phyloP scores from a whole-genome alignment of 1,140 invertebrate species.

The Ostrea edulis region DNA sequence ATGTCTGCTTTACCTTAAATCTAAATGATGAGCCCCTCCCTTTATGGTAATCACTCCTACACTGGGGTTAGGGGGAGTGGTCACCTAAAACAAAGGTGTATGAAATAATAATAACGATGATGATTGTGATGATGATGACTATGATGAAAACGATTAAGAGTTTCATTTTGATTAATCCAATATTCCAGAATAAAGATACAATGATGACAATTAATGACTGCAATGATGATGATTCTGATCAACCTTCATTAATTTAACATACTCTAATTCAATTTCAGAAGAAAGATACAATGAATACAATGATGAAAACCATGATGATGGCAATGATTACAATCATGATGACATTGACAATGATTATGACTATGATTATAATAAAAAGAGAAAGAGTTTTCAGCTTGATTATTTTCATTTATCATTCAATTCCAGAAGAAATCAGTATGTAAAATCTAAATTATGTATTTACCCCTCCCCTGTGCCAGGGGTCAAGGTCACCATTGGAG shows the following conservation, averaged over 20 bases:
- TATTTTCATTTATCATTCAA: too few relatives aligned
- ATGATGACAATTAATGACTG: background rate
- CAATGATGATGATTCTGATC: background rate
- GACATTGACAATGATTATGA: too few relatives aligned
- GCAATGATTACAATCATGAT: too few relatives aligned
- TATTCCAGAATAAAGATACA: background rate
- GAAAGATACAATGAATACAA: too few relatives aligned
- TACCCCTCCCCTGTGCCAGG: slow-evolving; percentile 75
- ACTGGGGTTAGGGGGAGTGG: slow-evolving; percentile 78
- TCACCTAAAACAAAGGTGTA: slow-evolving; percentile 57
- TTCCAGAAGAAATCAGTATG: too few relatives aligned
- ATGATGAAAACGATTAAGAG: background rate
- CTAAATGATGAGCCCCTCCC: slow-evolving; percentile 75
- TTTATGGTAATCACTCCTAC: slow-evolving; percentile 61
- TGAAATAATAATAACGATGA: background rate
- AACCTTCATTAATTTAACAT: too few relatives aligned
- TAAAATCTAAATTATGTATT: slow-evolving; percentile 48
- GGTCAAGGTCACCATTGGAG: slow-evolving; percentile 76
- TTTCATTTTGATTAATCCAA: background rate
- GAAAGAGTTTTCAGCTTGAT: too few relatives aligned
- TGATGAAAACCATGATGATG: too few relatives aligned
- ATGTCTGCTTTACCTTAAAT: slow-evolving; percentile 68
- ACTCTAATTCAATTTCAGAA: too few relatives aligned
- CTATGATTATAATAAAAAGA: too few relatives aligned
- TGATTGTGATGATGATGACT: too few relatives aligned